phyloP scores from a whole-genome alignment of 2,113 vertebrate genomes.

The Eonycteris spelaea region DNA sequence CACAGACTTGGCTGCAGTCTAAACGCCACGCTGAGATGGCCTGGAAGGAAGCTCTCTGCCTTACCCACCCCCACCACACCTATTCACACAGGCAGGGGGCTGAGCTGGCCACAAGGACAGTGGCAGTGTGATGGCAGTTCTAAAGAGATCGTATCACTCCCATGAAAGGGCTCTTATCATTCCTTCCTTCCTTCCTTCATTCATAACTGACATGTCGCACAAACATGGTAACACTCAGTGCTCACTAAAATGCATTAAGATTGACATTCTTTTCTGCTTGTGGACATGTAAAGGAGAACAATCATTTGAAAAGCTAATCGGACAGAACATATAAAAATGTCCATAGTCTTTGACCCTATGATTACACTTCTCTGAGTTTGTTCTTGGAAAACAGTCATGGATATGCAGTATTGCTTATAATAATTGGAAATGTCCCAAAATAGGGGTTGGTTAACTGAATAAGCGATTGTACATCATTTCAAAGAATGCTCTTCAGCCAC shows the following conservation, averaged over 20 bases:
- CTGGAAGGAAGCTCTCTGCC: conserved; percentile 7
- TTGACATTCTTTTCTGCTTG: not conserved
- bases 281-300: not conserved
- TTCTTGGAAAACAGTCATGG: not conserved
- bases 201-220: not conserved
- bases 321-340: not conserved
- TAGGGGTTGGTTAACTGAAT: not conserved
- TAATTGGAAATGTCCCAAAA: conserved; percentile 21
- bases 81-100: not conserved
- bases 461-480: not conserved
- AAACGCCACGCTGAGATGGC: not conserved
- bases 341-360: not conserved
- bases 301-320: not conserved
- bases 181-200: not conserved
- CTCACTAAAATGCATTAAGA: conserved; percentile 5
- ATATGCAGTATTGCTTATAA: not conserved
- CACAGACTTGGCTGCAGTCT: not conserved
- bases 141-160: not conserved
- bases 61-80: not conserved
- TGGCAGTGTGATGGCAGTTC: not conserved
- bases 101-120: not conserved
- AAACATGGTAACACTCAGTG: not conserved
- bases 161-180: no score
- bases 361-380: not conserved
- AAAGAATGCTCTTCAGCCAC: not conserved